Evolutionary conservation across 1,140 invertebrate species (phyloP), one percentile per base, ranked within the genome.

Genomic region (Aphidius ervi): DNA sequence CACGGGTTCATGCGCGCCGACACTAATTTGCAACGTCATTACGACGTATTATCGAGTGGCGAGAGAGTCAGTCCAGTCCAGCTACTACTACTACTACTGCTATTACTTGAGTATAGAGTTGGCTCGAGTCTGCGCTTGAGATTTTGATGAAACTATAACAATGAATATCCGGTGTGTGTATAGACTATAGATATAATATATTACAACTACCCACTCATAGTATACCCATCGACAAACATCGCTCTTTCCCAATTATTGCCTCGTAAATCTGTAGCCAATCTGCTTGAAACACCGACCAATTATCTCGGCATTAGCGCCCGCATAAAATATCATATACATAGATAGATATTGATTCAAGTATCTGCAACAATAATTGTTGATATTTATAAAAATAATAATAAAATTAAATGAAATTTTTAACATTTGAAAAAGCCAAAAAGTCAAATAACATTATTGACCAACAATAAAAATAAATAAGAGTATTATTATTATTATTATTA

Each of bases 181-280:
- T 16, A 16, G 16, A 16, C 16, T 16, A 16, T 1, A 16, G 16
- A 16, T 16, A 16, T 16, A 16, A 16, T 16, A 39, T 10, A 9
- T 52, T 37, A 39, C 49, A 9, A 52, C 49, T 10, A 39, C 9
- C 9, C 49, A 10, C 31, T 52, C 49, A 6, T 37, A 9, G 23
- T 52, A 52, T 52, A 39, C 41, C 54, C 40, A 23, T 20, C 49
- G 49, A 52, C 49, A 64, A 71, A 67, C 66, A 59, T 62, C 58
- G 63, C 58, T 68, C 69, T 69, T 70, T 52, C 65, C 62, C 68
- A 68, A 72, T 72, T 68, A 68, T 65, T 70, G 64, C 64, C 65
- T 65, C 67, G 65, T 70, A 70, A 71, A 70, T 70, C 66, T 69
- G 63, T 23, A 39, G 49, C 23, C 49, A 52, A 52, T 52, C 49